phyloP scores from a whole-genome alignment of 2,888 invertebrate species.

The Chrysolina haemoptera region DNA sequence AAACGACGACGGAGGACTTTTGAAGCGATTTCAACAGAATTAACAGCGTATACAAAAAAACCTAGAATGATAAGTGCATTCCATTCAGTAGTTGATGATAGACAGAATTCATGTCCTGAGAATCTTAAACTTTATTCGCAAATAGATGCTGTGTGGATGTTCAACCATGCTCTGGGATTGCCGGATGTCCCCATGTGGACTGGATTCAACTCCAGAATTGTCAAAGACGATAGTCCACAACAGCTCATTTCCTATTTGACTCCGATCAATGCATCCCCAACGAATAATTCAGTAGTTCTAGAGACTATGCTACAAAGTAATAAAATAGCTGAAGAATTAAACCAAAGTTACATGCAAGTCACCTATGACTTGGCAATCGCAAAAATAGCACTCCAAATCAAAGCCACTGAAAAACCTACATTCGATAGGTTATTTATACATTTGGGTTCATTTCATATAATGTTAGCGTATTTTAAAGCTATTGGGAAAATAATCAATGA shows the following conservation, averaged over 20 bases:
- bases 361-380: slow-evolving; percentile 29
- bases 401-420: background rate
- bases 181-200: slow-evolving; percentile 3
- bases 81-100: no score
- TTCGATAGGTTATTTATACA: slow-evolving; percentile 26
- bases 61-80: no score
- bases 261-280: slow-evolving; percentile 28
- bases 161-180: slow-evolving; percentile 17
- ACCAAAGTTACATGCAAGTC: slow-evolving; percentile 23
- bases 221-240: background rate
- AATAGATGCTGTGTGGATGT: slow-evolving; percentile 21
- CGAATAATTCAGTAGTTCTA: slow-evolving; percentile 24
- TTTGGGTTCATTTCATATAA: slow-evolving; percentile 23
- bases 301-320: slow-evolving; percentile 27
- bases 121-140: background rate
- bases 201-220: slow-evolving; percentile 8
- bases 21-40: background rate
- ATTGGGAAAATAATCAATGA: slow-evolving; percentile 30
- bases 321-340: slow-evolving; percentile 24
- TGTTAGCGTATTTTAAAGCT: slow-evolving; percentile 29
- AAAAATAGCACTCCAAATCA: slow-evolving; percentile 25
- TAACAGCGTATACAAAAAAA: no score
- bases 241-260: slow-evolving; percentile 26
- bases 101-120: no score
- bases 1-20: background rate